Base-by-base conservation (phyloP, 1,140 invertebrate species). In the Panagrolaimus sp. region DNA sequence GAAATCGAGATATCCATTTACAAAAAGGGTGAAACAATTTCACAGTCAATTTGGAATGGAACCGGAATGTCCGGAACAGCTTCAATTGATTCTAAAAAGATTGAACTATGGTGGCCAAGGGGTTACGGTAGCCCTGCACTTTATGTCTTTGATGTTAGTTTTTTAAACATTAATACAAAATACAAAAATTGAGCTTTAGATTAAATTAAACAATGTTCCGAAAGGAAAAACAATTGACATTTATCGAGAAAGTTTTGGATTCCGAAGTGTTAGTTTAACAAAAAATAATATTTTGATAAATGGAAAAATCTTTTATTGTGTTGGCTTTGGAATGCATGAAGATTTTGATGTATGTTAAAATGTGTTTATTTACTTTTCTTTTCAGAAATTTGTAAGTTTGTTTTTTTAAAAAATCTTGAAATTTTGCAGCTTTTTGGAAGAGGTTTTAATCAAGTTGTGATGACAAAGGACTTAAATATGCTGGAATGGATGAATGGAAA, bases 251-350 rank as follows among this genome's bases (percentile, higher is more conserved):
- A 90, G 89, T 63, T 87, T 96, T 69, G 94, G 94, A 24, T 90
- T 96, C 63, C 87, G 94, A 71, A 90, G 88, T 0, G 83, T 96
- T 5, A 85, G 86, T 15, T 92, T 91, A 88, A 90, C 87, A 1
- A 89, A 89, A 67, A 89, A 87, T 0, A 87, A 88, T 67, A 85
- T 96, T 17, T 85, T 90, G 7, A 89, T 96, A 26, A 97, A 97
- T 82, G 87, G 88, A 26, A 88, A 88, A 79, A 89, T 90, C 0
- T 87, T 95, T 17, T 96, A 96, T 84, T 88, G 96, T 71, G 88
- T 89, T 75, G 94, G 94, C 24, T 94, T 95, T 80, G 93, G 92
- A n/a, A 89, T 90, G 80, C 94, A 96, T 81, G 94, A 97, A 85
- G 94, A 96, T 28, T 26, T 21, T 58, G 28, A 26, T 28, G 32